Base-by-base conservation (phyloP, 2,113 vertebrate genomes). In the Craseonycteris thonglongyai region DNA sequence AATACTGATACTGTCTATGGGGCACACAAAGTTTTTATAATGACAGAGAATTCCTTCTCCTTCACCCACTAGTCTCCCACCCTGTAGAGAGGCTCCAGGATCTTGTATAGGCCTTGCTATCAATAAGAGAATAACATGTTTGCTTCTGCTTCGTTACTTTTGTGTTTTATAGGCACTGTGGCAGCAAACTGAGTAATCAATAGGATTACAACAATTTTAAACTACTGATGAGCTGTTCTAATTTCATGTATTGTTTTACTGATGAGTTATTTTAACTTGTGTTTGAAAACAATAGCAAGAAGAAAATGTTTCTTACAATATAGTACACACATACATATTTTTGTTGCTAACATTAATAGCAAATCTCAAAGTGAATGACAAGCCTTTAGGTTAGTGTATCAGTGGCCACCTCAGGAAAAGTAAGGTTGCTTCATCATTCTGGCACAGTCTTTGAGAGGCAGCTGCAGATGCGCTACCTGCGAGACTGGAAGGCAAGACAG, bases 381-480 rank as follows among this genome's bases (percentile, higher is more conserved):
- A 13, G 56, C 0, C 0, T 33, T 38, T 13, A 1, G 33, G 13
- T 13, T 49, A 61, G 24, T 24, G 1, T 21, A 2, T 63, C 65
- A 28, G 7, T 12, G 74, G 8, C 16, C 8, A 6, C 10, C 16
- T 51, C 21, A 19, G 38, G 42, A 59, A 42, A 49, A 69, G 33
- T 13, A 3, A 38, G 45, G 5, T 10, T 42, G 2, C 66, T 68
- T 86, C 33, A 28, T 6, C 2, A 7, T 47, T 16, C 4, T 5
- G 28, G 78, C 7, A 56, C 72, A 45, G 13, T n/a, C 7, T n/a
- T 54, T 40, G 47, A 65, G 75, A 68, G 33, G 18, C 26, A 63
- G 7, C 21, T 11, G 75, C 54, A 16, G n/a, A 21, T 10, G 11
- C 8, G 65, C 16, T 21, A 24, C 42, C 42, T 66, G 8, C 38